These are phyloP conservation scores for Lysiphlebus fabarum DNA, from an alignment of 1,140 invertebrate species.

Conservation along the genomic window DNA sequence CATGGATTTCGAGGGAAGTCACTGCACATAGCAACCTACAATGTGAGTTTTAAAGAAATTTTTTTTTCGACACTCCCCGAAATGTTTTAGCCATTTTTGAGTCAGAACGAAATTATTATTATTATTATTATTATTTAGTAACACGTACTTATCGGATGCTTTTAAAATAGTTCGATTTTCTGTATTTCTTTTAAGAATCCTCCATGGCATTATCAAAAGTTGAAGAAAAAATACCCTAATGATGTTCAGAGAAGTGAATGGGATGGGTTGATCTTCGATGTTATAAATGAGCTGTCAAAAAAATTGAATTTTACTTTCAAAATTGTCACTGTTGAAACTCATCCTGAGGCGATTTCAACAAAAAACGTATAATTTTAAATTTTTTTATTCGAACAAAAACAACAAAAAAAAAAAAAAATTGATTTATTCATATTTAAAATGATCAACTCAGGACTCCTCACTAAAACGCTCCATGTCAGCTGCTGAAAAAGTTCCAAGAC, in stretches of 20 bases:
- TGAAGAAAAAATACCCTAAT: conserved; percentile 54
- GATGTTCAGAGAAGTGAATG: conserved; percentile 56
- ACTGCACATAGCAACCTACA: conserved; percentile 66
- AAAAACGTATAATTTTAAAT: conserved; percentile 16
- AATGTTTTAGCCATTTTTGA: too few relatives aligned
- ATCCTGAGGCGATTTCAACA: not conserved
- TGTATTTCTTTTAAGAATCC: conserved; percentile 65
- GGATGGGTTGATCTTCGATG: conserved; percentile 74
- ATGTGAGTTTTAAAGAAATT: conserved; percentile 62
- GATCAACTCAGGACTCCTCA: conserved; percentile 14
- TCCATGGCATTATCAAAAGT: conserved; percentile 74
- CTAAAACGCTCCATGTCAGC: conserved; percentile 26
- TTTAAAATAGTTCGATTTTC: too few relatives aligned
- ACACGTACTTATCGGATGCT: too few relatives aligned
- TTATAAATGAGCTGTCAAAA: conserved; percentile 70
- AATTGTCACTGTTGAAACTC: conserved; percentile 13
- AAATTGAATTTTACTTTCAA: conserved; percentile 79
- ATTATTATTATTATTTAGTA: too few relatives aligned
- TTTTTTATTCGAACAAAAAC: not conserved
- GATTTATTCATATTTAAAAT: too few relatives aligned
- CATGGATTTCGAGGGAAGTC: conserved; percentile 75
- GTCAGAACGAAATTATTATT: too few relatives aligned
- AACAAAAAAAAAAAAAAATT: not conserved
- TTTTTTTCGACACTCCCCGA: not conserved
- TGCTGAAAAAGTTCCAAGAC: conserved; percentile 45